Evolutionary conservation across 2,113 vertebrate genomes (phyloP), one percentile per base, ranked within the genome.

Genomic region (Apodemus speciosus): DNA sequence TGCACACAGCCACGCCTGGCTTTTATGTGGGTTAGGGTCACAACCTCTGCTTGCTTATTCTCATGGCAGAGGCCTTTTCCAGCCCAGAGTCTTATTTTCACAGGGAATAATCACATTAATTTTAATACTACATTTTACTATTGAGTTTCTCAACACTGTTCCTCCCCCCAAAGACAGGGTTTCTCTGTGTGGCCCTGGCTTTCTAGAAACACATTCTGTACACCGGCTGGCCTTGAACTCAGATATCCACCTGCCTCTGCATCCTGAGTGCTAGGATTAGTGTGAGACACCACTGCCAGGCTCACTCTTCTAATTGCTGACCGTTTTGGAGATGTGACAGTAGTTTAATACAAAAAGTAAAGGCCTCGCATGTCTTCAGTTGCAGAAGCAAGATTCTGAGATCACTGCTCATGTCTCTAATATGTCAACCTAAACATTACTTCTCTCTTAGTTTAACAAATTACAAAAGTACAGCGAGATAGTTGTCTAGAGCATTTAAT

Each of bases 311-410:
- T 69, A 71, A 38, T 85, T 95, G 68, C 38, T 94, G 38, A 35
- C 81, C 15, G 85, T 81, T 91, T 73, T 93, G 53, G 49, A 81
- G 46, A 94, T 40, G 30, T 71, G 49, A 38, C 32, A 94, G n/a
- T 3, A 88, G 35, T 90, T 40, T 88, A 85, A 87, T 85, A 91
- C 51, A 91, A 89, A 91, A 88, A 77, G 43, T 38, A 73, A 30
- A 84, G 38, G 49, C n/a, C 75, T 89, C 56, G 3, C 38, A 51
- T 87, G 40, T 75, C 64, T 43, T 91, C 27, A 89, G 73, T 81
- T 56, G 9, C 35, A 91, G 71, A 96, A 96, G 89, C 85, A 93
- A 81, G 94, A 95, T 86, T 95, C 96, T 97, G 91, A 97, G 95
- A 96, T 94, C 91, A 95, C 49, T 94, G 87, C 35, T 40, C 73